These are phyloP conservation scores for Leucozona laternaria DNA, from an alignment of 2,888 invertebrate genomes.

Conservation along the genomic window DNA sequence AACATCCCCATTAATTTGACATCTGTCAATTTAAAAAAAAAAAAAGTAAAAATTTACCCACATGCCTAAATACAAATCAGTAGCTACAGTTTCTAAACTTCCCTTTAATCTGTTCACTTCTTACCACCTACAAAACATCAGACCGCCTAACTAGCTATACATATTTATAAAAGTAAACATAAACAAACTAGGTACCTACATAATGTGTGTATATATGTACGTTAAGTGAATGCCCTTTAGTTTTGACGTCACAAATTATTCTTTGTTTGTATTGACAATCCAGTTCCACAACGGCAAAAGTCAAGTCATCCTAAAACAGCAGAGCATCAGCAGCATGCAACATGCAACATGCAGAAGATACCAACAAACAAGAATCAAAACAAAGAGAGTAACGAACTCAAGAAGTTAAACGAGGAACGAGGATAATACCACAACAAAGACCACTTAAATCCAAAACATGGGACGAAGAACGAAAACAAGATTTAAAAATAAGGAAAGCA, in stretches of 20 bases:
- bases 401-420: conserved; percentile 10
- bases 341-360: conserved; percentile 14
- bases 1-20: no score
- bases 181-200: conserved; percentile 42
- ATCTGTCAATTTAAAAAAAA: no score
- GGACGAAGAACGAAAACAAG: neutral
- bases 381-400: conserved; percentile 72
- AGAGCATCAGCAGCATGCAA: conserved; percentile 13
- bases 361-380: conserved; percentile 71
- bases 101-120: neutral
- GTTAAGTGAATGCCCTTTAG: conserved; percentile 68
- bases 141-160: neutral
- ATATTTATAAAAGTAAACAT: conserved; percentile 54
- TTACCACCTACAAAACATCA: neutral
- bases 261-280: neutral
- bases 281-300: neutral
- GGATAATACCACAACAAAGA: conserved; percentile 57
- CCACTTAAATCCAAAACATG: conserved; percentile 48
- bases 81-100: neutral
- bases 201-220: no score
- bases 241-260: conserved; percentile 60
- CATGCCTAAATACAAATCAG: no score
- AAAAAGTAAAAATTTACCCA: no score
- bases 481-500: neutral
- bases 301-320: conserved; percentile 1